Evolutionary conservation across 2,113 vertebrate genomes (phyloP).

Genomic region (Leptocoma aspasia): DNA sequence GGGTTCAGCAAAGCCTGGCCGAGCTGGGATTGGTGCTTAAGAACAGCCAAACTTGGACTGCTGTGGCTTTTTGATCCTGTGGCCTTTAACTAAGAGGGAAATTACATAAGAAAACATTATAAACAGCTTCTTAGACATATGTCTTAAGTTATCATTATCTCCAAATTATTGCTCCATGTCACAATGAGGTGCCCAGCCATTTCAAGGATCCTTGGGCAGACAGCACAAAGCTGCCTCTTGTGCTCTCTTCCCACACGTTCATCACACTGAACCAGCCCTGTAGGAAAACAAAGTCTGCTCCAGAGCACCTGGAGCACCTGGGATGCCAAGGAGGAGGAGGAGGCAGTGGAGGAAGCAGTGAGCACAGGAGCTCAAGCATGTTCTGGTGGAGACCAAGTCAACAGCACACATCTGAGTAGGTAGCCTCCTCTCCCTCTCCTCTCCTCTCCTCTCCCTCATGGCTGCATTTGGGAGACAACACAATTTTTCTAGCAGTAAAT

Average conservation of each 20-base stretch:
- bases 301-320: neutral
- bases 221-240: neutral
- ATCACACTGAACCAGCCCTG: neutral
- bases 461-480: neutral
- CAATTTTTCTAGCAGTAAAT: neutral
- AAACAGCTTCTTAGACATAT: neutral
- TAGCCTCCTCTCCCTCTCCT: neutral
- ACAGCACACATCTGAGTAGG: accelerated
- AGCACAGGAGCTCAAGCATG: accelerated
- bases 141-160: neutral
- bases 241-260: accelerated
- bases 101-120: neutral
- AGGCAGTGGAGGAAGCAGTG: neutral
- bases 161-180: neutral
- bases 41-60: neutral
- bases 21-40: neutral
- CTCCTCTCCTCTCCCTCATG: neutral
- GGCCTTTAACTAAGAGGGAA: neutral
- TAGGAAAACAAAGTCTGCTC: neutral
- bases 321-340: neutral
- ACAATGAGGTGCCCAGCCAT: neutral
- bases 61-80: neutral
- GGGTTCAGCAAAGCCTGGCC: neutral
- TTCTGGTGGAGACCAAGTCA: accelerated
- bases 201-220: neutral